These are phyloP conservation scores for Phlogophora meticulosa DNA, from an alignment of 2,888 invertebrate species.

Conservation along the genomic window DNA sequence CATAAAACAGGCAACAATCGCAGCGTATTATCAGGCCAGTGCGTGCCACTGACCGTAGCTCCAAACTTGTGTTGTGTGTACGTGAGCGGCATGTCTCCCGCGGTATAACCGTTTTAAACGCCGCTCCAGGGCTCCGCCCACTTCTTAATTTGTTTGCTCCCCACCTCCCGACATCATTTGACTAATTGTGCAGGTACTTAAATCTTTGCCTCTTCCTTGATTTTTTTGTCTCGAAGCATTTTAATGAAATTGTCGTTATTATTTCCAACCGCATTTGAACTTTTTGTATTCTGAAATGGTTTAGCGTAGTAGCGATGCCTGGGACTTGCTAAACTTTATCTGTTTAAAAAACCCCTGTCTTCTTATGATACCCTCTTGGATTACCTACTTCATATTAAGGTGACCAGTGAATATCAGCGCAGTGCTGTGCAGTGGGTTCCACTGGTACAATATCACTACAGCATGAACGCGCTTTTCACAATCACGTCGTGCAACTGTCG, in stretches of 20 bases:
- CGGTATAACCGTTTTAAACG: conserved; percentile 69
- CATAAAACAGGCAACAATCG: neutral
- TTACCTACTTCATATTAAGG: no score
- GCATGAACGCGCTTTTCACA: no score
- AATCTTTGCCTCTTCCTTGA: conserved; percentile 47
- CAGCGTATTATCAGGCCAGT: conserved; percentile 34
- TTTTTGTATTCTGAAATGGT: neutral
- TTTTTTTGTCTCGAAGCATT: conserved; percentile 40
- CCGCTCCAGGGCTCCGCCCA: conserved; percentile 41
- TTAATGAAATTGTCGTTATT: conserved; percentile 26
- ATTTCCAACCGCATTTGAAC: conserved; percentile 1
- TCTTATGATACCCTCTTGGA: no score
- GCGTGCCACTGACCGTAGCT: conserved; percentile 60
- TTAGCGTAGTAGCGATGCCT: no score
- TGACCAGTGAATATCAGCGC: no score
- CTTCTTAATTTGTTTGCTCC: conserved; percentile 75
- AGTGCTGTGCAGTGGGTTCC: no score
- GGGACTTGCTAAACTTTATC: no score
- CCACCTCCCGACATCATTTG: conserved; percentile 65
- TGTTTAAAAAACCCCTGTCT: no score
- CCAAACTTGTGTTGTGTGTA: conserved; percentile 65
- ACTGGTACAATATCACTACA: no score
- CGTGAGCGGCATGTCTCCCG: conserved; percentile 71
- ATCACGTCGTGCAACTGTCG: no score
- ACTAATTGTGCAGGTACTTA: conserved; percentile 64